Evolutionary conservation across 2,797 vertebrate genomes (phyloP).

Genomic region (Melanotaenia maccullochi): DNA sequence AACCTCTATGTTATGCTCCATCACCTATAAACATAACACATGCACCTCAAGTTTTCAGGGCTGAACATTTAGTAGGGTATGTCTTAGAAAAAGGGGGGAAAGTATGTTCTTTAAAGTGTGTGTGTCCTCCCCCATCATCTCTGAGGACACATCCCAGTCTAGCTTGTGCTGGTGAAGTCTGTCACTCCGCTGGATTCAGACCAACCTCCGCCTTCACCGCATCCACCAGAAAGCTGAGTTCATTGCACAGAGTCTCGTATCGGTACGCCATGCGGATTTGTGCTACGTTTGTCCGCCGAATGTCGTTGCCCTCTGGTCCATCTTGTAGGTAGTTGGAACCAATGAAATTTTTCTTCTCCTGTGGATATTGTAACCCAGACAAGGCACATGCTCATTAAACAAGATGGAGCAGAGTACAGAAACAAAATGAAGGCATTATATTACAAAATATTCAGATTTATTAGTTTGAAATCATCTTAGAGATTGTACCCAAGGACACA

Average conservation of each 20-base stretch:
- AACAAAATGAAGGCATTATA: not conserved
- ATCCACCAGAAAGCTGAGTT: conserved; percentile 94
- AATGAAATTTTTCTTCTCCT: conserved; percentile 96
- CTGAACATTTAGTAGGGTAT: not conserved
- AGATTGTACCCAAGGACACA: not conserved
- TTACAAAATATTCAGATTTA: not conserved
- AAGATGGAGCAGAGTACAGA: too few relatives aligned
- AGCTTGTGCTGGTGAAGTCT: not conserved
- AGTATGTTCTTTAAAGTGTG: not conserved
- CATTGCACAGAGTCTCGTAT: conserved; percentile 92
- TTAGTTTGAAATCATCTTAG: too few relatives aligned
- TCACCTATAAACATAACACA: not conserved
- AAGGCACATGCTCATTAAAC: not conserved
- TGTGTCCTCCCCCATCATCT: not conserved
- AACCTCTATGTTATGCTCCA: not conserved
- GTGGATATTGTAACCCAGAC: not conserved
- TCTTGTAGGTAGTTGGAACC: conserved; percentile 91
- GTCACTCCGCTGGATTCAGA: conserved; percentile 56
- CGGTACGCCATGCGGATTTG: conserved; percentile 97
- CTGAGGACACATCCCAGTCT: not conserved
- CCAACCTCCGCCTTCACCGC: conserved; percentile 87
- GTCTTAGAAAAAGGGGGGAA: not conserved
- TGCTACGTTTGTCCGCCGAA: conserved; percentile 93
- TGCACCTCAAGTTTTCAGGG: not conserved
- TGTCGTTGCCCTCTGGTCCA: conserved; percentile 94